Evolutionary conservation across 1,140 invertebrate genomes (phyloP).

Genomic region (Nasonia giraulti): DNA sequence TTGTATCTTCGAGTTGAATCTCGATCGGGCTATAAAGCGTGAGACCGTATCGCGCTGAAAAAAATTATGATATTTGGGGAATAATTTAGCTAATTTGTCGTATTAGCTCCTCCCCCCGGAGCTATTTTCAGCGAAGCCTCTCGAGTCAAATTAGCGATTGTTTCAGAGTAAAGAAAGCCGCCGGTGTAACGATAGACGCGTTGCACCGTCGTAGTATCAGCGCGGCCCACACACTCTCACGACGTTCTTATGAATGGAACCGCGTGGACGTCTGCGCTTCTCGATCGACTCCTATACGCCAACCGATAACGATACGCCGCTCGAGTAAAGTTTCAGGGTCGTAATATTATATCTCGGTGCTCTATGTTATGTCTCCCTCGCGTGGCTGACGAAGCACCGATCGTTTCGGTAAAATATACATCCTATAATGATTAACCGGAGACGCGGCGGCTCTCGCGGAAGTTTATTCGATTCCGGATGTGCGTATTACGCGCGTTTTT

Average conservation of each 20-base stretch:
- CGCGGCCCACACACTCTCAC: neutral
- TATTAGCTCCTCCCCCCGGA: neutral
- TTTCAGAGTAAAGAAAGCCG: neutral
- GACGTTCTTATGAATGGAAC: neutral
- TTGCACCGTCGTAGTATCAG: neutral
- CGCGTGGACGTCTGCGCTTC: neutral
- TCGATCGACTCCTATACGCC: neutral
- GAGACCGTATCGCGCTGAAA: no score
- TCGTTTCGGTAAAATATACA: neutral
- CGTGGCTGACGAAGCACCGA: neutral
- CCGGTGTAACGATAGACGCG: neutral
- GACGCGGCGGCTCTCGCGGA: neutral
- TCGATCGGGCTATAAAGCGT: no score
- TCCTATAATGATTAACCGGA: neutral
- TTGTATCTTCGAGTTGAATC: neutral
- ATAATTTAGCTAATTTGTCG: neutral
- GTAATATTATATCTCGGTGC: neutral
- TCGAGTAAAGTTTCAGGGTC: neutral
- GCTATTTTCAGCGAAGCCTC: neutral
- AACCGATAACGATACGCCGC: neutral
- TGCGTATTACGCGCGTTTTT: neutral
- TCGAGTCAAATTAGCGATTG: neutral
- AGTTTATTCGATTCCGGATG: neutral
- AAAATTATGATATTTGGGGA: no score
- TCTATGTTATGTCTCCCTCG: neutral